Evolutionary conservation across 2,888 invertebrate species (phyloP).

Genomic region (Danaus chrysippus): DNA sequence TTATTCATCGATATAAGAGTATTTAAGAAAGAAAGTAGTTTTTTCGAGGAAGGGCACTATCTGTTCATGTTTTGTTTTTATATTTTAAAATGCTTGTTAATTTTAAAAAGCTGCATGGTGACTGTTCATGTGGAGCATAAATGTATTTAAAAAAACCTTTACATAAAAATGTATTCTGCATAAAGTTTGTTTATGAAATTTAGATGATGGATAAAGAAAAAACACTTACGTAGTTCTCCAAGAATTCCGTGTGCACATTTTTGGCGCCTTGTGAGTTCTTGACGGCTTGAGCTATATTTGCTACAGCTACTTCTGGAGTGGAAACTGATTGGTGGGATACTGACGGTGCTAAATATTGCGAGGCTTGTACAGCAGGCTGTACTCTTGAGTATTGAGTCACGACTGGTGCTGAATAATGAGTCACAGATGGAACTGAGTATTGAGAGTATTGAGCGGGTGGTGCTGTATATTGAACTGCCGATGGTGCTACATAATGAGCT

Average conservation of each 20-base stretch:
- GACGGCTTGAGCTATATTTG: conserved; percentile 33
- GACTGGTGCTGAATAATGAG: conserved; percentile 35
- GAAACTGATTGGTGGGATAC: conserved; percentile 25
- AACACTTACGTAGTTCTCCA: conserved; percentile 81
- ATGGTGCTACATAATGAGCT: conserved; percentile 33
- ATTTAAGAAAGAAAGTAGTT: too few relatives aligned
- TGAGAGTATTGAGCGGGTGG: conserved; percentile 33
- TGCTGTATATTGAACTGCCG: conserved; percentile 36
- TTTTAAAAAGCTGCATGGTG: too few relatives aligned
- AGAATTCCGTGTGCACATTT: conserved; percentile 79
- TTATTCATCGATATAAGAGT: too few relatives aligned
- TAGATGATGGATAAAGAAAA: background rate
- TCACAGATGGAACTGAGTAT: conserved; percentile 36
- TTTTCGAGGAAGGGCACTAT: too few relatives aligned
- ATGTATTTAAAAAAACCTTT: background rate
- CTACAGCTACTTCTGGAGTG: conserved; percentile 37
- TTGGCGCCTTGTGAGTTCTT: conserved; percentile 54
- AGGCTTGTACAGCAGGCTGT: conserved; percentile 28
- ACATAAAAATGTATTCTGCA: background rate
- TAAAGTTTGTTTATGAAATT: background rate
- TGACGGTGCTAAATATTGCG: conserved; percentile 29
- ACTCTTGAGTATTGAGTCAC: conserved; percentile 34
- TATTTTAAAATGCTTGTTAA: too few relatives aligned
- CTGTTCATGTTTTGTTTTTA: too few relatives aligned
- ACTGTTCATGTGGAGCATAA: too few relatives aligned